A percentile compares a stretch with the other conserved stretches of the same genome.
Evolutionary conservation across 1,140 invertebrate species (phyloP).

Genomic region (Whitmania pigra): DNA sequence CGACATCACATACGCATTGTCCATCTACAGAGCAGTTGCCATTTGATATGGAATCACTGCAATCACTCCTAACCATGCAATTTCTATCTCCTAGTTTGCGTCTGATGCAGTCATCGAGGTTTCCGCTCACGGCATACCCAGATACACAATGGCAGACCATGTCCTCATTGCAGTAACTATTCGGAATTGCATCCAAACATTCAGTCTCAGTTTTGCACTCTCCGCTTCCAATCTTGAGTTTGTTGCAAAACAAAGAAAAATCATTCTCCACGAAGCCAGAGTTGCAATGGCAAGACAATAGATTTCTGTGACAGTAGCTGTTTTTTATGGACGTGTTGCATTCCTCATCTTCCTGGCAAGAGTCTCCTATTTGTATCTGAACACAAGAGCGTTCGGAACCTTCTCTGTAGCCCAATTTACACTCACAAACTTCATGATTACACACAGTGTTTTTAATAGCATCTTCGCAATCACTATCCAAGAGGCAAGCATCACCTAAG

Average conservation of each 20-base stretch:
- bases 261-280: too few species aligned
- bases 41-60: constrained; percentile 21
- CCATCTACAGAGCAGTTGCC: constrained; percentile 21
- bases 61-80: constrained; percentile 17
- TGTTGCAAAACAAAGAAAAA: too few species aligned
- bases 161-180: too few species aligned
- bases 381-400: too few species aligned
- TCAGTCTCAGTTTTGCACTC: constrained; percentile 15
- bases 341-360: not conserved
- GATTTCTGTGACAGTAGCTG: not conserved
- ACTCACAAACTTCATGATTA: too few species aligned
- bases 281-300: too few species aligned
- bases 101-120: constrained; percentile 13
- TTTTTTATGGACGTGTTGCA: not conserved
- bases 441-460: too few species aligned
- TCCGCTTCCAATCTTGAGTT: constrained; percentile 4
- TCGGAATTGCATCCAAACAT: too few species aligned
- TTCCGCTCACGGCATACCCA: constrained; percentile 12
- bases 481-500: constrained; percentile 24
- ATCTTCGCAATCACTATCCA: constrained; percentile 26
- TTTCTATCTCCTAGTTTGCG: constrained; percentile 17
- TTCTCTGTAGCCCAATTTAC: too few species aligned
- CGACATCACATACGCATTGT: not conserved
- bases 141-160: constrained; percentile 19
- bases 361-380: not conserved